Evolutionary conservation across 2,888 invertebrate genomes (phyloP).

Genomic region (Mythimna ferrago): DNA sequence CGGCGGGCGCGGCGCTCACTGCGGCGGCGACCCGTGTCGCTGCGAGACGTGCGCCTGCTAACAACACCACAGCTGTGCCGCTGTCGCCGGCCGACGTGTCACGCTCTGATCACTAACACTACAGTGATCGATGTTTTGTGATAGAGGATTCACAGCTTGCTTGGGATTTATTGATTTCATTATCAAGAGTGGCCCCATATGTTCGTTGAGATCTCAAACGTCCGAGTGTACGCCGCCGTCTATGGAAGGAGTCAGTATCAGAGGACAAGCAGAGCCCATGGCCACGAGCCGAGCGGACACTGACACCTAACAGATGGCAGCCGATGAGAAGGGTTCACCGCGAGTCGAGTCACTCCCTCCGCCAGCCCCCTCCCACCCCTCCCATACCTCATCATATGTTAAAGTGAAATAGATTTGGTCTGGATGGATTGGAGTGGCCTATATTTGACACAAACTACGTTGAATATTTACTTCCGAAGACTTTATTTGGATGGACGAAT

Average conservation of each 20-base stretch:
- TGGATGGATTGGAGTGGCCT: too few relatives aligned
- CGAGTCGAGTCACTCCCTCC: background rate
- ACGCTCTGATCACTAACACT: background rate
- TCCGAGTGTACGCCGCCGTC: too few relatives aligned
- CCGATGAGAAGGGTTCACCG: slow-evolving; percentile 44
- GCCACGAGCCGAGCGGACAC: slow-evolving; percentile 12
- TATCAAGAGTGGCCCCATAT: background rate
- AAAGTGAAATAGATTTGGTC: slow-evolving; percentile 20
- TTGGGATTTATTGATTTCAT: background rate
- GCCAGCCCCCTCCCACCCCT: background rate
- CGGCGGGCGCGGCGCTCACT: background rate
- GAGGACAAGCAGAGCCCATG: slow-evolving; percentile 1
- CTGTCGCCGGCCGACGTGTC: background rate
- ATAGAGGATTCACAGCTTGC: background rate
- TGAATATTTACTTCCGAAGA: background rate
- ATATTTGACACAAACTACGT: background rate
- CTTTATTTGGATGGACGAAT: background rate
- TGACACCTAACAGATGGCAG: slow-evolving; percentile 49
- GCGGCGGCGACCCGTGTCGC: background rate
- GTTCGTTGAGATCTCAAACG: background rate
- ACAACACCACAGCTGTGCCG: background rate
- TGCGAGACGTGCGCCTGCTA: background rate
- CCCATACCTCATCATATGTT: slow-evolving; percentile 12
- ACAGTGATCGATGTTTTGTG: background rate
- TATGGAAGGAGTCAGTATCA: background rate